A percentile compares a stretch with the other conserved stretches of the same genome.
Conservation (phyloP, 2,797 vertebrate genomes). For the Tamandua tetradactyla region DNA sequence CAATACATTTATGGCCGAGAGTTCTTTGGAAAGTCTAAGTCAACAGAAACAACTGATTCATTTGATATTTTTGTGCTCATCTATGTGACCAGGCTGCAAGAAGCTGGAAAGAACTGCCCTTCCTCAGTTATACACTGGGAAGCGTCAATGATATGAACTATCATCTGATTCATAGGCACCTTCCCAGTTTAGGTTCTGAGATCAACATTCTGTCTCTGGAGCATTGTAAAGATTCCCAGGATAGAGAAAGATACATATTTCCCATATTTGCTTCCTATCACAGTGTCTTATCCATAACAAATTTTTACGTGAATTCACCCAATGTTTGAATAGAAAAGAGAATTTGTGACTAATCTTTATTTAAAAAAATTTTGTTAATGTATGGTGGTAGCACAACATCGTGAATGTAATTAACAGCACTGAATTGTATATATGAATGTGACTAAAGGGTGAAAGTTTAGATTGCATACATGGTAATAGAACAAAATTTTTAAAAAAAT, state of each 20-base stretch:
- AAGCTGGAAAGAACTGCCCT: background rate
- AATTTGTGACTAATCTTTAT: constrained; percentile 21
- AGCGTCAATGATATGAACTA: background rate
- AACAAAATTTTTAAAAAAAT: too few species aligned
- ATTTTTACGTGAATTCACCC: background rate
- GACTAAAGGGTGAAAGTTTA: too few species aligned
- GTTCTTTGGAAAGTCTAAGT: constrained; percentile 24
- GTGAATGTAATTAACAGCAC: too few species aligned
- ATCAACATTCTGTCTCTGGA: background rate
- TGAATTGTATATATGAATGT: too few species aligned
- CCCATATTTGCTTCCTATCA: background rate
- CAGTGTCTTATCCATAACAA: background rate
- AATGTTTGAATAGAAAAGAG: constrained; percentile 31
- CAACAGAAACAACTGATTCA: constrained; percentile 32
- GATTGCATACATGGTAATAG: too few species aligned
- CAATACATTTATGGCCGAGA: constrained; percentile 21
- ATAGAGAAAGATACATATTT: background rate
- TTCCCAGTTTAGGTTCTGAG: background rate
- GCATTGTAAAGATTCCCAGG: background rate
- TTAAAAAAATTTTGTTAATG: too few species aligned
- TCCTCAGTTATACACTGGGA: background rate
- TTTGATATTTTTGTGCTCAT: constrained; percentile 5
- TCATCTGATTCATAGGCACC: background rate
- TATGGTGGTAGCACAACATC: too few species aligned
- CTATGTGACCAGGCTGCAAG: background rate